These are phyloP conservation scores for Athene noctua DNA, from an alignment of 2,113 vertebrate genomes.

Conservation along the genomic window DNA sequence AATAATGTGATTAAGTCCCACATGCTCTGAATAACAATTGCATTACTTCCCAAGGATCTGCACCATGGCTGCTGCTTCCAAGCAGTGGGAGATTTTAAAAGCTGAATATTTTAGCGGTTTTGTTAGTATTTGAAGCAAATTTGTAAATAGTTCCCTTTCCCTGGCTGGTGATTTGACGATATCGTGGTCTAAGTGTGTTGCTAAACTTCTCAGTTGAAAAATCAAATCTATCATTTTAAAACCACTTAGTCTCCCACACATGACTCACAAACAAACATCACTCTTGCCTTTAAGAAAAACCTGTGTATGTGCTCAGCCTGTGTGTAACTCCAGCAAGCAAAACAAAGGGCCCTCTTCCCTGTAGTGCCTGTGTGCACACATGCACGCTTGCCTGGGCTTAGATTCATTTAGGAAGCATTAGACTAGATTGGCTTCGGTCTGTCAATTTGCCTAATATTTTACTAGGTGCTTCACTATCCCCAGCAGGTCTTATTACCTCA, in stretches of 20 bases:
- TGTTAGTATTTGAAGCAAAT: constrained; percentile 34
- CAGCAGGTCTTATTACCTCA: not conserved
- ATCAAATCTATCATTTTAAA: constrained; percentile 37
- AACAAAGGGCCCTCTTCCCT: not conserved
- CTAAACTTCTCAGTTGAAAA: constrained; percentile 37
- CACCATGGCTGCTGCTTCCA: constrained; percentile 21
- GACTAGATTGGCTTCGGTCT: not conserved
- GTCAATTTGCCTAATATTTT: not conserved
- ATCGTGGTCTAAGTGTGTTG: constrained; percentile 19
- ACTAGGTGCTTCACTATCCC: not conserved
- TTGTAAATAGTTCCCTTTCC: constrained; percentile 30
- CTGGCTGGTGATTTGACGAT: not conserved
- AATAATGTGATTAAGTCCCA: constrained; percentile 59
- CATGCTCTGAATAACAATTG: constrained; percentile 46
- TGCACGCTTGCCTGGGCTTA: not conserved
- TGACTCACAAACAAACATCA: not conserved
- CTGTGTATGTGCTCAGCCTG: not conserved
- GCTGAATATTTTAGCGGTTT: constrained; percentile 2
- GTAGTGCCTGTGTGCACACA: not conserved
- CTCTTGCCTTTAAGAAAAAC: not conserved
- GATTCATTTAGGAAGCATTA: not conserved
- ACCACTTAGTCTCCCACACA: constrained; percentile 29
- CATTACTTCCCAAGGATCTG: not conserved
- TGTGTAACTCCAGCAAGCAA: not conserved
- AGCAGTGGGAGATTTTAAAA: constrained; percentile 32